phyloP scores from a whole-genome alignment of 2,888 invertebrate species.

The Catocala sponsa region DNA sequence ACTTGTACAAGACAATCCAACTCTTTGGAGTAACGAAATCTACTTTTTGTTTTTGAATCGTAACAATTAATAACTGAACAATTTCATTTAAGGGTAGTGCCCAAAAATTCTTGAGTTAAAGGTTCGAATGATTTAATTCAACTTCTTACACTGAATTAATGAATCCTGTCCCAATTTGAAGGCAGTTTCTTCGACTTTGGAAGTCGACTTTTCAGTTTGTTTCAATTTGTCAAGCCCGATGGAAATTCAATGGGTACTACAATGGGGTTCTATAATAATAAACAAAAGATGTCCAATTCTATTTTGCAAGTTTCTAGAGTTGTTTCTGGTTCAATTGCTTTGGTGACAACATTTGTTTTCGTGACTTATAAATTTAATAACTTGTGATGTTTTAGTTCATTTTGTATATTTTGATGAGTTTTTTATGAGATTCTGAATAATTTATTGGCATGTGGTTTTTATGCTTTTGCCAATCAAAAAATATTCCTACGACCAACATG shows the following conservation, averaged over 20 bases:
- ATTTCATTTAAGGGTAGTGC: conserved; percentile 61
- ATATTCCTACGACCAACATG: not conserved
- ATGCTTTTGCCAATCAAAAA: conserved; percentile 6
- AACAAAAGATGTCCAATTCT: conserved; percentile 72
- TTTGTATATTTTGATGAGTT: conserved; percentile 1
- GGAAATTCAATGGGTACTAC: conserved; percentile 75
- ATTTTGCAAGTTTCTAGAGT: conserved; percentile 40
- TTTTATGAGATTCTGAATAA: not conserved
- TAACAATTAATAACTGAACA: conserved; percentile 66
- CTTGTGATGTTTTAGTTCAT: conserved; percentile 25
- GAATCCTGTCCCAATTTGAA: conserved; percentile 73
- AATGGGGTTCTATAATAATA: conserved; percentile 66
- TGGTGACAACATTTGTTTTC: conserved; percentile 40
- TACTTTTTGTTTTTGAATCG: conserved; percentile 58
- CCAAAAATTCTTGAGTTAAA: conserved; percentile 66
- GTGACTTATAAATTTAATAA: conserved; percentile 27
- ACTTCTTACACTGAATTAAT: conserved; percentile 81
- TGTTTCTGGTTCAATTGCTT: conserved; percentile 46
- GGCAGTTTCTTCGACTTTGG: conserved; percentile 67
- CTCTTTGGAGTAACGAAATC: conserved; percentile 53
- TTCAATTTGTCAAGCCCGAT: conserved; percentile 81
- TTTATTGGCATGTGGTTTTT: conserved; percentile 1
- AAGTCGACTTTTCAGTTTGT: conserved; percentile 80
- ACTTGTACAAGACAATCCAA: conserved; percentile 54
- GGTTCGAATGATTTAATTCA: conserved; percentile 79